Base-by-base conservation (phyloP, 1,140 invertebrate genomes). In the Panonychus citri region DNA sequence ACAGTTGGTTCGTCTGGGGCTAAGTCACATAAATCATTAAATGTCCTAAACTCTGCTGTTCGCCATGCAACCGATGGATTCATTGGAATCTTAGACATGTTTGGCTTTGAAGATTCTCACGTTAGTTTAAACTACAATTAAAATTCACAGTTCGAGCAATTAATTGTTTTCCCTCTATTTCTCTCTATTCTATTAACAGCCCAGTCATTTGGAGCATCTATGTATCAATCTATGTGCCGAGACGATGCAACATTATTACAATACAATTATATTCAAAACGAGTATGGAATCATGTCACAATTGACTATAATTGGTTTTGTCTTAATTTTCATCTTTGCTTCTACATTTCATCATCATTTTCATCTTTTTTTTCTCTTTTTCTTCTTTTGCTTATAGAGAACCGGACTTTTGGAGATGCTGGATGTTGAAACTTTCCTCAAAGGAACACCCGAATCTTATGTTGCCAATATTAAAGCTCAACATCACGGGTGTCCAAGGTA, bases 211-310 rank as follows among this genome's bases (percentile, higher is more conserved):
- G 61, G 88, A 93, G 67, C 88, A 93, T 66, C 71, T 94, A 19
- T 94, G 88, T 70, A 88, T 90, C 62, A 93, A 94, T 70, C 70
- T 94, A 46, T 93, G 87, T 69, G 86, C 88, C 0, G 89, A 95
- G 72, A 91, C 88, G 19, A 90, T 94, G 84, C 88, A 94, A 66
- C 87, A 93, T 69, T 93, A 93, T 68, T 94, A 93, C 73, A 93
- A 91, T 67, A 93, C 86, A 34, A 87, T 93, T 68, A 87, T 91
- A 58, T 93, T 94, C 70, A 93, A 91, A 70, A 86, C 83, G 8
- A 85, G 83, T 54, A 85, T 89, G 57, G 87, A 93, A 69, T 87
- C 87, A 43, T 90, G 87, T 65, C 74, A 83, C 30, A 34, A 34
- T 5, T 34, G 30, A 34, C 12, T 34, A 5, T 34, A 12, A 34